Base-by-base conservation (phyloP, 1,140 invertebrate genomes). In the Elysia chlorotica region DNA sequence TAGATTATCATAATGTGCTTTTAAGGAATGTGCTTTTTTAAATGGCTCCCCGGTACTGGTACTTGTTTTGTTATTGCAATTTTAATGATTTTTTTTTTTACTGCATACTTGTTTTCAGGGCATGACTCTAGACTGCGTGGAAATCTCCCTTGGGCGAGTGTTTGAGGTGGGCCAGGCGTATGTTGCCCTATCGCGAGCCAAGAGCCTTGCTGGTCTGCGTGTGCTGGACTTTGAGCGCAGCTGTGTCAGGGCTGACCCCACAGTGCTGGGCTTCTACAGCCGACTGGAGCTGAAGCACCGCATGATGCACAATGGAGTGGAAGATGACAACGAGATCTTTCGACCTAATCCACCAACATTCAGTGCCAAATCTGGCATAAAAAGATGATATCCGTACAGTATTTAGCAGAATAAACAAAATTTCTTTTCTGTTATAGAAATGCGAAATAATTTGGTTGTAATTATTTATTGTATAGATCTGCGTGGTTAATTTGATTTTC, bases 81-180 rank as follows among this genome's bases (percentile, higher is more conserved):
- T n/a, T n/a, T n/a, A n/a, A n/a, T n/a, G n/a, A n/a, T n/a, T n/a
- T n/a, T n/a, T n/a, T n/a, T n/a, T n/a, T n/a, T n/a, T n/a, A n/a
- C n/a, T n/a, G n/a, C n/a, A n/a, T n/a, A n/a, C n/a, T n/a, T n/a
- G 17, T 68, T 78, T 83, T 30, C 83, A 97, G 90, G 96, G 96
- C 4, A 90, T 98, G 81, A 97, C 96, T 10, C 88, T 98, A 67
- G 96, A 98, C 83, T 97, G 95, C 89, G 95, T 97, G 0, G 96
- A 98, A 89, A 96, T 98, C 91, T 95, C 94, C 21, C 86, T 98
- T 38, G 91, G 92, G 0, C 92, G 78, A 67, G 87, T 88, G 17
- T 98, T 98, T 88, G 95, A 98, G 88, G 92, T 94, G 28, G 96
- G 96, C 0, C 96, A 99, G 89, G 95, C 96, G 0, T 98, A 99